Conservation (phyloP, 2,888 invertebrate genomes). For the Craniophora ligustri region DNA sequence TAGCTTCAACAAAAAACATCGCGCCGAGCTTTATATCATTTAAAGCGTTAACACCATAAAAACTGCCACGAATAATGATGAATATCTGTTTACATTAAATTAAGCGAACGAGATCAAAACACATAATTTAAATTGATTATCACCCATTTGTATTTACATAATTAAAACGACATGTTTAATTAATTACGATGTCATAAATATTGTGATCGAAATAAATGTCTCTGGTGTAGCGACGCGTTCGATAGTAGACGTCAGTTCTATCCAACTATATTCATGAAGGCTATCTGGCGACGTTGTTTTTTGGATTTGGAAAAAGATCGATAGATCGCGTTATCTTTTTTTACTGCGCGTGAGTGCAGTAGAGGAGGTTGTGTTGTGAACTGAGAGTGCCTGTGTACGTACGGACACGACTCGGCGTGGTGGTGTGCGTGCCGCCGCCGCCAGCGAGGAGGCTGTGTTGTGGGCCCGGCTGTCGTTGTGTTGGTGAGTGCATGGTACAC, state of each 20-base stretch:
- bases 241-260: constrained; percentile 78
- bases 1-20: constrained; percentile 67
- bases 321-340: constrained; percentile 87
- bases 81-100: constrained; percentile 86
- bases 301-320: constrained; percentile 85
- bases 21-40: constrained; percentile 62
- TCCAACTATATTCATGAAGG: constrained; percentile 79
- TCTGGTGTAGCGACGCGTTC: constrained; percentile 76
- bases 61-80: constrained; percentile 81
- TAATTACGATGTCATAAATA: constrained; percentile 85
- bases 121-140: constrained; percentile 85
- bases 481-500: constrained; percentile 83
- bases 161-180: constrained; percentile 86
- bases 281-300: constrained; percentile 77
- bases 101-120: constrained; percentile 79
- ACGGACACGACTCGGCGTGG: constrained; percentile 68
- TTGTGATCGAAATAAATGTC: constrained; percentile 77
- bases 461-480: constrained; percentile 71
- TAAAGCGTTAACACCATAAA: constrained; percentile 72
- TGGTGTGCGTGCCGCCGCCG: constrained; percentile 75
- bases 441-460: constrained; percentile 74
- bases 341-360: constrained; percentile 88
- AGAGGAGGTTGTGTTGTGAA: constrained; percentile 86
- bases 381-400: constrained; percentile 87
- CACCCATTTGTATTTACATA: constrained; percentile 86